Evolutionary conservation across 2,888 invertebrate species (phyloP).

Genomic region (Parnassius glacialis): DNA sequence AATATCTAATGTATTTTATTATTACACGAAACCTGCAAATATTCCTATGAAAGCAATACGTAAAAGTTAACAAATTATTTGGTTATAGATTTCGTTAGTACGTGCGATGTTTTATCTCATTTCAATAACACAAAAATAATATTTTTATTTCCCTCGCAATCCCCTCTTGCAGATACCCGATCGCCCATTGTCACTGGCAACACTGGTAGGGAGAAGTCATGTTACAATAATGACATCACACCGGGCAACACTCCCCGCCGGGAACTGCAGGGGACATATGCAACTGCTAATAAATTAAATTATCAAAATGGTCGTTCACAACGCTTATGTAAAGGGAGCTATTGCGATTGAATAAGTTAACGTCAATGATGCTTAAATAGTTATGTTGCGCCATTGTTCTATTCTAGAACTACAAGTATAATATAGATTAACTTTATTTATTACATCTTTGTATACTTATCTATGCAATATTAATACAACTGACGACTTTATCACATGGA

Average conservation of each 20-base stretch:
- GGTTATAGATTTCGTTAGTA: background rate
- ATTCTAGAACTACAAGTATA: no score
- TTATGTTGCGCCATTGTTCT: background rate
- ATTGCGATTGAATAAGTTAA: conserved; percentile 5
- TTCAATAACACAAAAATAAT: conserved; percentile 3
- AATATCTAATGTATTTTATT: no score
- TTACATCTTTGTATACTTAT: no score
- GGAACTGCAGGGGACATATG: conserved; percentile 22
- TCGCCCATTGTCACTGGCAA: conserved; percentile 15
- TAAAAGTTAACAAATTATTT: background rate
- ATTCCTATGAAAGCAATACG: no score
- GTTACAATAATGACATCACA: conserved; percentile 23
- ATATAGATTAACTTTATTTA: no score
- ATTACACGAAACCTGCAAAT: no score
- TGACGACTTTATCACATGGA: no score
- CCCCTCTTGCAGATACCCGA: conserved; percentile 15
- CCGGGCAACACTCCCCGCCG: conserved; percentile 17
- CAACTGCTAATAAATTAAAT: conserved; percentile 38
- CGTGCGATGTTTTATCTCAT: background rate
- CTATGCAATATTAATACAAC: no score
- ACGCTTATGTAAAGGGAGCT: conserved; percentile 19
- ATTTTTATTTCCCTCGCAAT: conserved; percentile 3
- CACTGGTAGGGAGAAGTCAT: conserved; percentile 19
- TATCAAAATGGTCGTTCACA: conserved; percentile 33
- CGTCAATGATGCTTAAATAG: conserved; percentile 1